Conservation (phyloP, 2,797 vertebrate genomes). For the Trachops cirrhosus region DNA sequence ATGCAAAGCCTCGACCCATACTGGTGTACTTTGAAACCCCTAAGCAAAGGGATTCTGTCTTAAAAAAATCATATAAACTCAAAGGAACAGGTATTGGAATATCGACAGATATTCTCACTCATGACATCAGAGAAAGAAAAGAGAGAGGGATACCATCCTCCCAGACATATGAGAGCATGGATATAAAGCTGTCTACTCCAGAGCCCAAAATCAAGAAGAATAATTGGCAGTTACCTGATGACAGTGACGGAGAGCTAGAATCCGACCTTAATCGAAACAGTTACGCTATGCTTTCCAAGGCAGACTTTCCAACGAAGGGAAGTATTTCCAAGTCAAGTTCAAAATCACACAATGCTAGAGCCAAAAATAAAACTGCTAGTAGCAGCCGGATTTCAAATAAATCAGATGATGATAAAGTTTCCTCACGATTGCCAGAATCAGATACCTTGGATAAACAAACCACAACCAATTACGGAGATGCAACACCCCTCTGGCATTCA, state of each 20-base stretch:
- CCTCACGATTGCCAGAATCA: constrained; percentile 79
- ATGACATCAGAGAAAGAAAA: constrained; percentile 92
- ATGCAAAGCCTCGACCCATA: constrained; percentile 96
- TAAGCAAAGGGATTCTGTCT: constrained; percentile 95
- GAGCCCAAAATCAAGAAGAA: constrained; percentile 90
- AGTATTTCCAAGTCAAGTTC: constrained; percentile 84
- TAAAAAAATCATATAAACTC: constrained; percentile 99
- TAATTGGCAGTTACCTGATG: constrained; percentile 92
- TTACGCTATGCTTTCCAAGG: constrained; percentile 92
- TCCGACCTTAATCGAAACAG: constrained; percentile 92
- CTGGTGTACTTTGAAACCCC: constrained; percentile 95
- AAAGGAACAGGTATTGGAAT: constrained; percentile 97
- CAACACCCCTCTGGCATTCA: constrained; percentile 93
- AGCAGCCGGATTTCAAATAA: constrained; percentile 85
- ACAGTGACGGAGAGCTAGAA: constrained; percentile 94
- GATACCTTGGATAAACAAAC: constrained; percentile 88
- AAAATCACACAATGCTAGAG: constrained; percentile 79
- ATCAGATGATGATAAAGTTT: constrained; percentile 86
- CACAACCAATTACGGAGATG: constrained; percentile 88
- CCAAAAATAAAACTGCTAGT: constrained; percentile 84
- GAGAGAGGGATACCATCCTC: constrained; percentile 93
- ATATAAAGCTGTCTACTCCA: constrained; percentile 90
- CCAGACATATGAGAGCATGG: constrained; percentile 99
- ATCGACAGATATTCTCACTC: constrained; percentile 94
- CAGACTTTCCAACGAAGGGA: constrained; percentile 88